A percentile compares a stretch with the other conserved stretches of the same genome.
These are phyloP conservation scores for Proisotoma minuta DNA, from an alignment of 2,888 invertebrate genomes.

Conservation along the genomic window DNA sequence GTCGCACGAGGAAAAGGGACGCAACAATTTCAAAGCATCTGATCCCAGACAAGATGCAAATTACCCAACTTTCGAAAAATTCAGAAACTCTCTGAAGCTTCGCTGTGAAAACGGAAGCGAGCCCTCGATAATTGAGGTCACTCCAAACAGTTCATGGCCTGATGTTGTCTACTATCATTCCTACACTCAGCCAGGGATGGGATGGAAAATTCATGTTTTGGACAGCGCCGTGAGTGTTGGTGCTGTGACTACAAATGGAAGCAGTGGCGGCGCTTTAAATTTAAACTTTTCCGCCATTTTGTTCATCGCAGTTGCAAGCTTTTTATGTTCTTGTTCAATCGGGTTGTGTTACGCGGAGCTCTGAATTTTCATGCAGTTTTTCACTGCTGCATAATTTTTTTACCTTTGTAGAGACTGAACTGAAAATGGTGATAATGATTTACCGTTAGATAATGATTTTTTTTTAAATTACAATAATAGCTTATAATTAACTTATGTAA, in stretches of 20 bases:
- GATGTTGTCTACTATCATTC: conserved; percentile 90
- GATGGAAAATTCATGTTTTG: conserved; percentile 86
- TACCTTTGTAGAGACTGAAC: too few relatives aligned
- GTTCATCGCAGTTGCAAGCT: too few relatives aligned
- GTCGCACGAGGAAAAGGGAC: conserved; percentile 56
- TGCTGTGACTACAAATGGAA: conserved; percentile 53
- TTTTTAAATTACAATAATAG: too few relatives aligned
- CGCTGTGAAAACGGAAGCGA: conserved; percentile 67
- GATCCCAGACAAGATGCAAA: conserved; percentile 75
- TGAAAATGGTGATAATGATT: too few relatives aligned
- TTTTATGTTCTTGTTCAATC: too few relatives aligned
- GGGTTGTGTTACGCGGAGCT: too few relatives aligned
- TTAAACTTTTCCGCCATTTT: too few relatives aligned
- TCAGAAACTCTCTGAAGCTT: conserved; percentile 69
- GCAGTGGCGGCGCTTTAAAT: not conserved
- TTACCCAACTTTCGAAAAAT: conserved; percentile 74
- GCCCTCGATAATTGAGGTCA: conserved; percentile 68
- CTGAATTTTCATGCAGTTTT: too few relatives aligned
- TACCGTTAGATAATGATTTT: too few relatives aligned
- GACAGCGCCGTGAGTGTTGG: conserved; percentile 56
- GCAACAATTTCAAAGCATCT: conserved; percentile 48
- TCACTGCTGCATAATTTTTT: too few relatives aligned
- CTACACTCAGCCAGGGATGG: conserved; percentile 90
- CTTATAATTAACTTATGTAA: too few relatives aligned
- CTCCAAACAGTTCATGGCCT: conserved; percentile 86